Base-by-base conservation (phyloP, 2,888 invertebrate genomes). In the Caenorhabditis imperialis region DNA sequence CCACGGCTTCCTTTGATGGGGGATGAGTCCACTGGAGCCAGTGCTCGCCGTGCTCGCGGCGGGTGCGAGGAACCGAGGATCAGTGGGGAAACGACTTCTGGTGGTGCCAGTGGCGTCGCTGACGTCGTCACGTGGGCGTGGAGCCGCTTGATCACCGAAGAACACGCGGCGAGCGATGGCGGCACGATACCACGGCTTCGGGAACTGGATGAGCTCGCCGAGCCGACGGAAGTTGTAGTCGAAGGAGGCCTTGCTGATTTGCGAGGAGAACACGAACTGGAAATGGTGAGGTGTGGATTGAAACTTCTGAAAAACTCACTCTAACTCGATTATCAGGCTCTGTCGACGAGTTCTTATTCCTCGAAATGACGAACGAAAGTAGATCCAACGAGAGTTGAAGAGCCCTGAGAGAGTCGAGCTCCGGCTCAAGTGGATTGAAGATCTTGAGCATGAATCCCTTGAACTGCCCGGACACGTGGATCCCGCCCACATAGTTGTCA, bases 171-270 rank as follows among this genome's bases (percentile, higher is more conserved):
- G 57, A 10, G 94, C 81, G 94, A 94, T 38, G 95, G 92, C 65
- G 3, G 67, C 62, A 20, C 81, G 75, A 50, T 79, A 99, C 99
- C 99, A 99, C 14, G 98, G 97, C 90, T 96, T 96, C 0, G 98
- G 98, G 89, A 99, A 97, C 0, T 96, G 96, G 69, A 99, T 90
- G 86, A 99, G 96, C 90, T 99, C 99, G 0, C 95, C 94, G 76
- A 99, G 90, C 0, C 98, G 92, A 35, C 98, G 92, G 96, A 99
- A 98, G 89, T 99, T 98, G 89, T 98, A 99, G 88, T 97, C 96
- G 90, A 99, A 98, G 23, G 94, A 87, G 4, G 90, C 90, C 18
- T 88, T 79, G 22, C 87, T 86, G 44, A 89, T 82, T 67, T 75
- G 70, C 1, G 75, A 70, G 5, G 70, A 50, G 23, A 63, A 76